phyloP scores from a whole-genome alignment of 2,888 invertebrate species.

The Gymnocheta viridis region DNA sequence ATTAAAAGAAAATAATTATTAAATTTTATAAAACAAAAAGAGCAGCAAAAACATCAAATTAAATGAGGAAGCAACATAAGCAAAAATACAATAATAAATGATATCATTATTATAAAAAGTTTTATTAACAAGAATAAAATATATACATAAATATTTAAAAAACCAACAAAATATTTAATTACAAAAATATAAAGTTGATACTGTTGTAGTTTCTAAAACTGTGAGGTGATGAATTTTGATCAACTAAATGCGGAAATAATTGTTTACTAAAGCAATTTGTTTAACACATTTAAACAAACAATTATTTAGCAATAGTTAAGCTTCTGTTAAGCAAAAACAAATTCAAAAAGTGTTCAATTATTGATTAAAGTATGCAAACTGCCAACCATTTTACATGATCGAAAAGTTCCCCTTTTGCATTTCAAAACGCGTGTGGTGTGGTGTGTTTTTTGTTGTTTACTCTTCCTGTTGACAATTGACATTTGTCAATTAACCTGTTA shows the following conservation, averaged over 20 bases:
- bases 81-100: constrained; percentile 1
- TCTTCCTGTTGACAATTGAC: constrained; percentile 46
- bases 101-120: neutral
- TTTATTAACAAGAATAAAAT: too few relatives aligned
- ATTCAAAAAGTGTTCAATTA: neutral
- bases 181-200: constrained; percentile 7
- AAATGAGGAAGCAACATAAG: neutral
- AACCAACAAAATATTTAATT: constrained; percentile 4
- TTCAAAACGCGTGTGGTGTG: neutral
- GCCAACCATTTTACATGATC: neutral
- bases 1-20: constrained; percentile 5
- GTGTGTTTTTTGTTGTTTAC: neutral
- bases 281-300: neutral
- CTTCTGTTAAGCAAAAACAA: neutral
- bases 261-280: constrained; percentile 2
- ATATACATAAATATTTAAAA: too few relatives aligned
- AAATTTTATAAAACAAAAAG: neutral
- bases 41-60: neutral
- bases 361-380: neutral
- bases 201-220: neutral
- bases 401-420: neutral
- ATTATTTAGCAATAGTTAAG: constrained; percentile 1
- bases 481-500: constrained; percentile 66
- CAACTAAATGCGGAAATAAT: neutral
- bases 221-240: neutral